Evolutionary conservation across 1,140 invertebrate species (phyloP).

Genomic region (Meteorus sp.): DNA sequence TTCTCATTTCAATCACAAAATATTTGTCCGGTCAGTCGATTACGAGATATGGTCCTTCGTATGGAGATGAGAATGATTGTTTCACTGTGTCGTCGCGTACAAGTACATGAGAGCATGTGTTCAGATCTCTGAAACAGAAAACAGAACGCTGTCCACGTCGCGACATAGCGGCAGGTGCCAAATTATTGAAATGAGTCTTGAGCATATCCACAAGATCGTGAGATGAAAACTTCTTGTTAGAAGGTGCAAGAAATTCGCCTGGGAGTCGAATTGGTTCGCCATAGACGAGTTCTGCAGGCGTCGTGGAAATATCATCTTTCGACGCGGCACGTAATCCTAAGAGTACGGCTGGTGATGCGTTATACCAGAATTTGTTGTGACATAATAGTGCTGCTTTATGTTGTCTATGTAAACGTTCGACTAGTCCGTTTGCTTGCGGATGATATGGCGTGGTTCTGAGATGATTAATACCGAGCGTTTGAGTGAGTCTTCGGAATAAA

Average conservation of each 20-base stretch:
- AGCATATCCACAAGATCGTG: constrained; percentile 1
- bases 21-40: constrained; percentile 8
- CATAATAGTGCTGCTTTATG: constrained; percentile 45
- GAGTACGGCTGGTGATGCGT: constrained; percentile 42
- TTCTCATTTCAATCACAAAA: too few species aligned
- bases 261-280: constrained; percentile 43
- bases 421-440: constrained; percentile 46
- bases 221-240: background rate
- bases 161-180: constrained; percentile 11
- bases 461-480: constrained; percentile 32
- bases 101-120: too few species aligned
- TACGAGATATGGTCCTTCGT: background rate
- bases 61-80: constrained; percentile 19
- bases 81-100: constrained; percentile 29
- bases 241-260: constrained; percentile 40
- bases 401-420: constrained; percentile 50
- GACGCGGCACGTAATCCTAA: constrained; percentile 37
- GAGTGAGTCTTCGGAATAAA: constrained; percentile 28
- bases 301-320: constrained; percentile 37
- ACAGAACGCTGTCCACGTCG: constrained; percentile 12
- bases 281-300: constrained; percentile 47
- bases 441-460: constrained; percentile 39
- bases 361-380: constrained; percentile 34
- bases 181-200: constrained; percentile 2
- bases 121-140: constrained; percentile 37